Evolutionary conservation across 2,113 vertebrate genomes (phyloP).

Genomic region (Tyto alba): DNA sequence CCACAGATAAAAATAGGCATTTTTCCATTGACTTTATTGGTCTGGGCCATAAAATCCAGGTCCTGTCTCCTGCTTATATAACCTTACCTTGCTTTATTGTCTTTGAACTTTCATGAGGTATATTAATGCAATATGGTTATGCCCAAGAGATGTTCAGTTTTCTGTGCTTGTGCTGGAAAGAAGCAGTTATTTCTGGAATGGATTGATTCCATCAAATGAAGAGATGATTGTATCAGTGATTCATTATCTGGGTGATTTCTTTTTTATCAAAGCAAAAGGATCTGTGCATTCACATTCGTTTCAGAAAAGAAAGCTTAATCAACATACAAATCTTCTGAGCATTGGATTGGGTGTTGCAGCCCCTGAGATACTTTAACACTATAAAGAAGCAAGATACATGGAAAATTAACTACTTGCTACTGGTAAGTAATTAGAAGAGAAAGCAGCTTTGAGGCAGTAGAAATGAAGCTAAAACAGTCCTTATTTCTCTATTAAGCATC

Average conservation of each 20-base stretch:
- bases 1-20: not conserved
- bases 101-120: not conserved
- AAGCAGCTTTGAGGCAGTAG: not conserved
- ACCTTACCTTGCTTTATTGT: not conserved
- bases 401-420: not conserved
- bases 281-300: not conserved
- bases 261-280: not conserved
- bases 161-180: not conserved
- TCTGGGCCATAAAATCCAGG: not conserved
- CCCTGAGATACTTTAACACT: not conserved
- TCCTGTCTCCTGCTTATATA: not conserved
- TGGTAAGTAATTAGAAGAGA: not conserved
- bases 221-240: not conserved
- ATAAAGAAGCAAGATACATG: not conserved
- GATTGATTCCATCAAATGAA: not conserved
- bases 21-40: not conserved
- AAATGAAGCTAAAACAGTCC: not conserved
- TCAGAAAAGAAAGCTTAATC: not conserved
- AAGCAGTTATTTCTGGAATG: not conserved
- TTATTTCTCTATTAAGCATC: not conserved
- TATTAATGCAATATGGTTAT: not conserved
- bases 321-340: not conserved
- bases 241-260: not conserved
- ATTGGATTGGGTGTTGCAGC: not conserved
- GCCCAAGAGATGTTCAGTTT: not conserved